These are phyloP conservation scores for Heliconius erato DNA, from an alignment of 2,888 invertebrate genomes.

Conservation along the genomic window DNA sequence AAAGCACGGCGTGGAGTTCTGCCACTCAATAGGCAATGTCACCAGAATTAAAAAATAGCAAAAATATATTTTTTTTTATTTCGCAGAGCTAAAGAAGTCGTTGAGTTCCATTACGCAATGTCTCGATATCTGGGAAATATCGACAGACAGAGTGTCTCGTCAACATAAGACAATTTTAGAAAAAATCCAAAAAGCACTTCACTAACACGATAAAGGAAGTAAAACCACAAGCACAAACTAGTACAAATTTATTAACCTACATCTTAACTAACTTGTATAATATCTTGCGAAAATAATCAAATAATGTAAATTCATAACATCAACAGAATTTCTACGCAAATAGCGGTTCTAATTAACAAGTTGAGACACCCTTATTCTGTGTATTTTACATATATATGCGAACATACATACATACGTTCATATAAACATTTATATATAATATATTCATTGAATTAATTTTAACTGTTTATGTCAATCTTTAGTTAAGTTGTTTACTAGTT, in stretches of 20 bases:
- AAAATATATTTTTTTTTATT: too few relatives aligned
- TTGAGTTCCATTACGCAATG: neutral
- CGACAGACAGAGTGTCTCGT: too few relatives aligned
- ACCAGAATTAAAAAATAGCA: too few relatives aligned
- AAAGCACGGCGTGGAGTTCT: too few relatives aligned
- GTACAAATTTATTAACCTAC: slow-evolving; percentile 10
- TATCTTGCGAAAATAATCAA: slow-evolving; percentile 32
- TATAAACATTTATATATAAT: slow-evolving; percentile 7
- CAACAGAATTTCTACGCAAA: slow-evolving; percentile 28
- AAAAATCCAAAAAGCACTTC: neutral
- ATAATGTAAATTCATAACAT: slow-evolving; percentile 31
- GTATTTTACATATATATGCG: slow-evolving; percentile 10
- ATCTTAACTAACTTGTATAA: slow-evolving; percentile 24
- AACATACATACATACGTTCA: neutral
- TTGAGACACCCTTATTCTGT: slow-evolving; percentile 18
- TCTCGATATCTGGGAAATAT: neutral
- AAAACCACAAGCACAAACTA: slow-evolving; percentile 3
- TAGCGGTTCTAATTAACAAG: slow-evolving; percentile 33
- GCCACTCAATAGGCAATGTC: too few relatives aligned
- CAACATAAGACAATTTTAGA: neutral
- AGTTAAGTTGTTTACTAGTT: slow-evolving; percentile 5
- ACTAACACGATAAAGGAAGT: neutral
- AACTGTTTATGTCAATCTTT: slow-evolving; percentile 13
- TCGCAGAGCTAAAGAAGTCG: too few relatives aligned
- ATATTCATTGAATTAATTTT: slow-evolving; percentile 11